Evolutionary conservation across 2,888 invertebrate genomes (phyloP).

Genomic region (Synergus itoensis): DNA sequence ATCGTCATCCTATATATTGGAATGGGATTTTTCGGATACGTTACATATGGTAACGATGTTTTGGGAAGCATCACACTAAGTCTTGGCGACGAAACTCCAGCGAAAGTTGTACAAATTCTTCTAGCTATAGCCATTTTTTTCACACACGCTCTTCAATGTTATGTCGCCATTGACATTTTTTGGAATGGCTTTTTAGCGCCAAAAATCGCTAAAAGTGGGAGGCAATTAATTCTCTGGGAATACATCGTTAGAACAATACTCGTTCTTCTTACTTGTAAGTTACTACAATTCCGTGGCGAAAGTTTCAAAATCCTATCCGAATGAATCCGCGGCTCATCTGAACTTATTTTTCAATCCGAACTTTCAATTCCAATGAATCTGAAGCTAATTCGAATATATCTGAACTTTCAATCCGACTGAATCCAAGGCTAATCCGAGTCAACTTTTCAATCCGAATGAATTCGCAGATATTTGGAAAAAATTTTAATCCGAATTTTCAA

Average conservation of each 20-base stretch:
- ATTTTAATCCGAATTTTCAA: too few species aligned
- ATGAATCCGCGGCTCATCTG: too few species aligned
- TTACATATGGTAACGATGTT: slow-evolving; percentile 87
- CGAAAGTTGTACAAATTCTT: slow-evolving; percentile 85
- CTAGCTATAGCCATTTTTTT: slow-evolving; percentile 91
- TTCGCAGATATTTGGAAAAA: too few species aligned
- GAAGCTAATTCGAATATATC: too few species aligned
- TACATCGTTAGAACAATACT: slow-evolving; percentile 87
- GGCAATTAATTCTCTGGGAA: slow-evolving; percentile 84
- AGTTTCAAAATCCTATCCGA: too few species aligned
- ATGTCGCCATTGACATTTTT: slow-evolving; percentile 95
- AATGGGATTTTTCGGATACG: slow-evolving; percentile 94
- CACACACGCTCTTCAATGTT: slow-evolving; percentile 95
- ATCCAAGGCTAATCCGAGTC: too few species aligned
- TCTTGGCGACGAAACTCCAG: slow-evolving; percentile 82
- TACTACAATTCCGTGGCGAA: slow-evolving; percentile 14
- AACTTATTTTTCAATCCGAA: too few species aligned
- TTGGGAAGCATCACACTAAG: slow-evolving; percentile 93
- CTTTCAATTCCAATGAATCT: too few species aligned
- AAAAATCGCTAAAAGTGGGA: slow-evolving; percentile 81
- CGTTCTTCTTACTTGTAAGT: slow-evolving; percentile 93
- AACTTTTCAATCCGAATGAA: too few species aligned
- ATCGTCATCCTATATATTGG: slow-evolving; percentile 92
- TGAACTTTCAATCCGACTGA: too few species aligned
- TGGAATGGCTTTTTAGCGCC: slow-evolving; percentile 89